phyloP scores from a whole-genome alignment of 2,113 vertebrate species.

The Mastomys natalensis region DNA sequence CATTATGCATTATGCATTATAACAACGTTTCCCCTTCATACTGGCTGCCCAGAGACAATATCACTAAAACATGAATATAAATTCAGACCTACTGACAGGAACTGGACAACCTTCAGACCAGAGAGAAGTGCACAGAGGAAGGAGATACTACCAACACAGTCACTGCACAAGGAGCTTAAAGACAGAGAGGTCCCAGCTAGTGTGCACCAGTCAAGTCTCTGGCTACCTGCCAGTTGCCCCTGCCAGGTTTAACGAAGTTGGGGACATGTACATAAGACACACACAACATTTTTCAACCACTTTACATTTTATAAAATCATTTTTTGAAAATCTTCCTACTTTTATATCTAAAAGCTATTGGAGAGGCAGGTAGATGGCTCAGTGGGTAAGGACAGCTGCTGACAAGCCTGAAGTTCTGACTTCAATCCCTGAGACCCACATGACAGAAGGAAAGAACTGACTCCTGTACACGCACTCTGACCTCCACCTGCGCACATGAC shows the following conservation, averaged over 20 bases:
- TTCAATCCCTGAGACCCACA: neutral
- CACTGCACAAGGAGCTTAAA: neutral
- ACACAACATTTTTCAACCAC: neutral
- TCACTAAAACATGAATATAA: conserved; percentile 12
- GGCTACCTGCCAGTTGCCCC: neutral
- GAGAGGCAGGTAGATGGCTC: neutral
- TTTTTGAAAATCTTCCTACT: conserved; percentile 29
- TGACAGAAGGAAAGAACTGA: neutral
- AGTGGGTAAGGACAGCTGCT: neutral
- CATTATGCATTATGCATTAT: neutral
- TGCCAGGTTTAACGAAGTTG: neutral
- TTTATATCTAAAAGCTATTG: neutral
- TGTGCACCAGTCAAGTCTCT: neutral
- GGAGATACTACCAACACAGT: neutral
- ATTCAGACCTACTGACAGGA: neutral
- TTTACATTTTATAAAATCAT: neutral
- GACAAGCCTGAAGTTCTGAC: neutral
- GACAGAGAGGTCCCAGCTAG: neutral
- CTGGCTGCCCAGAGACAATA: neutral
- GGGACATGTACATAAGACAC: neutral
- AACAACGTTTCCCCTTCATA: neutral
- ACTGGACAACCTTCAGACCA: neutral
- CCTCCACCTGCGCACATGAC: neutral
- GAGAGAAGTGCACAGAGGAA: neutral
- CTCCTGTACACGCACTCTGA: too few species aligned